These are phyloP conservation scores for Phorcus lineatus DNA, from an alignment of 2,888 invertebrate species.

Conservation along the genomic window DNA sequence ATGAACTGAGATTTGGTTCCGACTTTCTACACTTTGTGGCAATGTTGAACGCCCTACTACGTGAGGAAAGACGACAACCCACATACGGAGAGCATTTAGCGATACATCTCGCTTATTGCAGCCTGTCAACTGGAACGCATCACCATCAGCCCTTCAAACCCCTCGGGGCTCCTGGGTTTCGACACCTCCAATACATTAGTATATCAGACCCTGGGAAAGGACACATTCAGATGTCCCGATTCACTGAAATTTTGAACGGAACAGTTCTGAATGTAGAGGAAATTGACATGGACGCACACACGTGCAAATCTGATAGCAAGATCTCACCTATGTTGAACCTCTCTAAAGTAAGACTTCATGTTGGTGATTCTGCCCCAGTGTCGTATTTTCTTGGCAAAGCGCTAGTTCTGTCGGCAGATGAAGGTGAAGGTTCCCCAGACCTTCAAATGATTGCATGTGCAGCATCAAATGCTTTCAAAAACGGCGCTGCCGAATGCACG, in stretches of 20 bases:
- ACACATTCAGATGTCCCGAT: slow-evolving; percentile 55
- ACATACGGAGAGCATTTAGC: neutral
- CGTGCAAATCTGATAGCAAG: slow-evolving; percentile 43
- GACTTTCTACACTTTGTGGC: neutral
- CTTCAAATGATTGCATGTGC: slow-evolving; percentile 54
- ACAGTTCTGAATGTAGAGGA: slow-evolving; percentile 55
- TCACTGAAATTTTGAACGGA: slow-evolving; percentile 54
- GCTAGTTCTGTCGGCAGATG: slow-evolving; percentile 46
- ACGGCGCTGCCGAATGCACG: slow-evolving; percentile 55
- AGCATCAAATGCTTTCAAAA: slow-evolving; percentile 50
- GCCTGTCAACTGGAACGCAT: neutral
- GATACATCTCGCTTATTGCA: neutral
- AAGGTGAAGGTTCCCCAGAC: neutral
- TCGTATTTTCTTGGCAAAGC: slow-evolving; percentile 53
- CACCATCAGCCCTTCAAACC: neutral
- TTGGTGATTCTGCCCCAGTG: slow-evolving; percentile 50
- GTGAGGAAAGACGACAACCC: neutral
- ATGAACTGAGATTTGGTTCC: neutral
- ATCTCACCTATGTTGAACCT: slow-evolving; percentile 53
- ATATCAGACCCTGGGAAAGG: slow-evolving; percentile 58
- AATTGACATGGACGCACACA: slow-evolving; percentile 48
- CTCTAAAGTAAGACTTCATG: slow-evolving; percentile 52
- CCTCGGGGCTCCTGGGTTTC: slow-evolving; percentile 55
- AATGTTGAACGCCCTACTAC: neutral
- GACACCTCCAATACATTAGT: slow-evolving; percentile 54